These are phyloP conservation scores for Coluber constrictor DNA, from an alignment of 2,797 vertebrate species.

Conservation along the genomic window DNA sequence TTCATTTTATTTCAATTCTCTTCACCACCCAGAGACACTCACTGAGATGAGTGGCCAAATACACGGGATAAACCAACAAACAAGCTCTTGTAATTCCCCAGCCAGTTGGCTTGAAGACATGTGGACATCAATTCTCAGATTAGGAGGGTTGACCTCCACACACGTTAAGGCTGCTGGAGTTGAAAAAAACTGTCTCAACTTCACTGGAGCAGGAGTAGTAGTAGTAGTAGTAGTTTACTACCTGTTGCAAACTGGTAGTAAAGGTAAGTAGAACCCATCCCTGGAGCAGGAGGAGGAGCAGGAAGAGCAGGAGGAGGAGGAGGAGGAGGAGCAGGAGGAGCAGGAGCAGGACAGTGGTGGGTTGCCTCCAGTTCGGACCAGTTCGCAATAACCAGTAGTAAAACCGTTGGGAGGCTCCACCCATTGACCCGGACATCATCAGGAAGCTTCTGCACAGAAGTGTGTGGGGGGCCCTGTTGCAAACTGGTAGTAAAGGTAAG, in stretches of 20 bases:
- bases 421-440: no score
- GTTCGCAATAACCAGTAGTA: no score
- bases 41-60: not conserved
- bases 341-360: no score
- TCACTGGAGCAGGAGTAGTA: not conserved
- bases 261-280: no score
- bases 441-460: no score
- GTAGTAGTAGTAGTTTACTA: not conserved
- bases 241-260: no score
- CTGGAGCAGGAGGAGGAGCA: no score
- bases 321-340: no score
- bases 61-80: not conserved
- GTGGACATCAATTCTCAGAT: not conserved
- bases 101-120: not conserved
- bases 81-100: not conserved
- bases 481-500: no score
- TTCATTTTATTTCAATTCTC: not conserved
- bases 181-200: not conserved
- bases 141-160: not conserved
- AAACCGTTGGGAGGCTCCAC: no score
- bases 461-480: no score
- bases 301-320: no score
- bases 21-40: not conserved
- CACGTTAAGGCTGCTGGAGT: not conserved
- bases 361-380: rapidly evolving